phyloP scores from a whole-genome alignment of 35 echinoderm and acorn worm species.

The Anneissia japonica region DNA sequence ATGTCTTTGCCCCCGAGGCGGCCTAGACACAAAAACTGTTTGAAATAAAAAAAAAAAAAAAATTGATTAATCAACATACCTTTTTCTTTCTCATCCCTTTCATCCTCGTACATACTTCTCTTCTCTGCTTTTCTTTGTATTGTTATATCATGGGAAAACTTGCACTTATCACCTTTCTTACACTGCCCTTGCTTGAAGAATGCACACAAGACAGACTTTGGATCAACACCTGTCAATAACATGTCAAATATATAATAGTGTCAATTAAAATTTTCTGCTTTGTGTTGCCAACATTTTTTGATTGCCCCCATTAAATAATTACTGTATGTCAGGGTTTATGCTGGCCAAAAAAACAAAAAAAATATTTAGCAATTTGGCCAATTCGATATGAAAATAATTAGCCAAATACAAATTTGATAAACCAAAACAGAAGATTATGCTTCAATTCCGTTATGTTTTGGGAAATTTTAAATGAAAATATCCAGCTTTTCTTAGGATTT shows the following conservation, averaged over 20 bases:
- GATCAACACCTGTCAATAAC: slow-evolving; percentile 67
- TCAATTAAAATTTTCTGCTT: not conserved
- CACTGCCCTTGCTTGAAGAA: slow-evolving; percentile 94
- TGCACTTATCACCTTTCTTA: slow-evolving; percentile 82
- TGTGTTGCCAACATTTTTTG: not conserved
- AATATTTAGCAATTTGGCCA: too few species aligned
- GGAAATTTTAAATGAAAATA: too few species aligned
- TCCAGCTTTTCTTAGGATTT: too few species aligned
- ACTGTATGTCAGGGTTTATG: not conserved
- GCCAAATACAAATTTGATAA: too few species aligned
- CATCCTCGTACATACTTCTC: slow-evolving; percentile 74
- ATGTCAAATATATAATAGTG: not conserved
- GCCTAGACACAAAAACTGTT: too few species aligned
- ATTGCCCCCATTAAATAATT: not conserved
- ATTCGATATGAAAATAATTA: too few species aligned
- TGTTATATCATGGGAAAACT: slow-evolving; percentile 90
- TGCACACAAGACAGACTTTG: slow-evolving; percentile 94
- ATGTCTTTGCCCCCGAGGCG: too few species aligned
- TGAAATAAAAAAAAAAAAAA: too few species aligned
- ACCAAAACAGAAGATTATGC: too few species aligned
- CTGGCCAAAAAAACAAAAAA: too few species aligned
- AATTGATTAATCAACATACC: not conserved
- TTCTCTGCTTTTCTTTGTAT: slow-evolving; percentile 88
- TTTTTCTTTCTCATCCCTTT: slow-evolving; percentile 35
- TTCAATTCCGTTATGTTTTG: too few species aligned